These are phyloP conservation scores for Scalopus aquaticus DNA, from an alignment of 2,113 vertebrate species.

Conservation along the genomic window DNA sequence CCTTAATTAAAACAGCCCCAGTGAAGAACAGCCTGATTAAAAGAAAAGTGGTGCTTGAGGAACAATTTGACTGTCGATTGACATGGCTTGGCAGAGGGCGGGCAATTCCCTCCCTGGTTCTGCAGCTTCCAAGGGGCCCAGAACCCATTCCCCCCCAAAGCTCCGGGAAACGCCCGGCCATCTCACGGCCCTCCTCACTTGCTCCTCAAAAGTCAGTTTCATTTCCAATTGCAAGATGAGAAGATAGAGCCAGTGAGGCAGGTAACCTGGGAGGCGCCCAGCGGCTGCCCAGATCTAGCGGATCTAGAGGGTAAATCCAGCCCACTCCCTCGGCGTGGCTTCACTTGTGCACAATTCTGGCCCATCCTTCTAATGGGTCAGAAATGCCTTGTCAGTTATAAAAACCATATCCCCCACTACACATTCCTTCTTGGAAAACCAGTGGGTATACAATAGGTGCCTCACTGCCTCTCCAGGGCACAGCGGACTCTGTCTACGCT, in stretches of 20 bases:
- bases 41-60: constrained; percentile 48
- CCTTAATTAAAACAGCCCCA: constrained; percentile 66
- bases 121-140: neutral
- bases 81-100: neutral
- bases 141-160: constrained; percentile 1
- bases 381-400: constrained; percentile 48
- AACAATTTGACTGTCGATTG: neutral
- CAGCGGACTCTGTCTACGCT: neutral
- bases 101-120: neutral
- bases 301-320: neutral
- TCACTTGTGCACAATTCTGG: neutral
- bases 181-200: rapidly evolving
- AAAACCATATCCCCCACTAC: constrained; percentile 27
- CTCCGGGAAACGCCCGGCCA: too few relatives aligned
- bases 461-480: constrained; percentile 21
- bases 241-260: neutral
- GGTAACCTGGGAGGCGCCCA: neutral
- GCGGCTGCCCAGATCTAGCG: neutral
- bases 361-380: constrained; percentile 52
- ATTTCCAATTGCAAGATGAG: neutral
- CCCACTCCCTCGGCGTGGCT: rapidly evolving
- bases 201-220: neutral
- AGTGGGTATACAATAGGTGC: neutral
- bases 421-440: neutral
- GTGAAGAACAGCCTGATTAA: constrained; percentile 68